These are phyloP conservation scores for Drosophila micromelanica DNA, from an alignment of 1,140 invertebrate species.

Conservation along the genomic window DNA sequence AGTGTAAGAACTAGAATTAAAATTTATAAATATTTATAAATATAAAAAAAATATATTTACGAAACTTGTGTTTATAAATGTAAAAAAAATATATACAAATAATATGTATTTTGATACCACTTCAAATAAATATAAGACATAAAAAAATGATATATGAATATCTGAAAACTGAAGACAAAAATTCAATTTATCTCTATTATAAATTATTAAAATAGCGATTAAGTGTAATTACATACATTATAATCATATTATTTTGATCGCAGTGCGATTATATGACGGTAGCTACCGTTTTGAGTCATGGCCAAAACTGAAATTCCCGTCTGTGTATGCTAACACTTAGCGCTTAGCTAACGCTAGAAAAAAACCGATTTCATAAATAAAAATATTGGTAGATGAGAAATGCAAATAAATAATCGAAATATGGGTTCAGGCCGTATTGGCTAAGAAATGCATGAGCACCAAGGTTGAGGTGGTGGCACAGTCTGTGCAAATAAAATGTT, in stretches of 20 bases:
- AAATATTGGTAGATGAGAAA: conserved; percentile 53
- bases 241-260: conserved; percentile 6
- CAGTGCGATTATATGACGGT: not conserved
- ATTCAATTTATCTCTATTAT: conserved; percentile 3
- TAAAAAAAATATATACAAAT: not conserved
- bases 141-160: not conserved
- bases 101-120: not conserved
- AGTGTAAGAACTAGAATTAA: conserved; percentile 44
- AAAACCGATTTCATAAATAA: conserved; percentile 22
- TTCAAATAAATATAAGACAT: no score
- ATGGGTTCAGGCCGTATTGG: conserved; percentile 41
- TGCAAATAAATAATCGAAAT: conserved; percentile 62
- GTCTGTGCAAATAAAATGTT: conserved; percentile 1
- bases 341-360: conserved; percentile 44
- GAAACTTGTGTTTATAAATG: no score
- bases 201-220: conserved; percentile 10
- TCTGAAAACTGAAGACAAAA: not conserved
- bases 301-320: conserved; percentile 31
- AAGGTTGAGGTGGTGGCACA: conserved; percentile 29
- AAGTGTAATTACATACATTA: conserved; percentile 2
- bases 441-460: conserved; percentile 43
- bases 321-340: conserved; percentile 53
- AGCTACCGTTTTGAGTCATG: conserved; percentile 37
- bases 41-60: not conserved
- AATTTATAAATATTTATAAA: no score